Evolutionary conservation across 2,888 invertebrate genomes (phyloP).

Genomic region (Atherix ibis): DNA sequence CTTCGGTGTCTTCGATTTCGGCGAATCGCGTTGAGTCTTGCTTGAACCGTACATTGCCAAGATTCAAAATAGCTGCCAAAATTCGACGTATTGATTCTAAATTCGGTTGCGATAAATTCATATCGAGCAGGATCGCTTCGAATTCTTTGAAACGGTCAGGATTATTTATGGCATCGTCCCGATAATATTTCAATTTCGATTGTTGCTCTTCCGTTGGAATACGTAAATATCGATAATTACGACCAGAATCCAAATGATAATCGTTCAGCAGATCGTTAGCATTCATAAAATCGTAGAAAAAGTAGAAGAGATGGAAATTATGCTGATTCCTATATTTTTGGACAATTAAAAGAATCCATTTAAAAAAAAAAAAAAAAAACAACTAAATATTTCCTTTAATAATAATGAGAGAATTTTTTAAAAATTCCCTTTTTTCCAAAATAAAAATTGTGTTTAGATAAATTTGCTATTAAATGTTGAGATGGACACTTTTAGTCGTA

Average conservation of each 20-base stretch:
- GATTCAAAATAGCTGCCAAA: constrained; percentile 56
- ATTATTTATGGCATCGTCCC: constrained; percentile 50
- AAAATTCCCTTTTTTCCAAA: no score
- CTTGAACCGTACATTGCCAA: constrained; percentile 67
- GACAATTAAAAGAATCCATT: no score
- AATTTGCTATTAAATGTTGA: no score
- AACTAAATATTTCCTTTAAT: no score
- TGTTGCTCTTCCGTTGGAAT: constrained; percentile 38
- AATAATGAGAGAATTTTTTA: no score
- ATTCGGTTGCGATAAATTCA: constrained; percentile 59
- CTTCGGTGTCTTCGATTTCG: constrained; percentile 56
- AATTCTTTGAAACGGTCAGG: constrained; percentile 46
- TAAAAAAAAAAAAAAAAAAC: no score
- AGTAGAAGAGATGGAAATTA: constrained; percentile 82
- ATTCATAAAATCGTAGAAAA: constrained; percentile 72
- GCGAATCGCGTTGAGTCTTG: constrained; percentile 45
- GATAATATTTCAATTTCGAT: constrained; percentile 42
- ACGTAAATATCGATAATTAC: constrained; percentile 60
- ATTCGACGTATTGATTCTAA: constrained; percentile 52
- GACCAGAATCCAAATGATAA: constrained; percentile 49
- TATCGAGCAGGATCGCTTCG: constrained; percentile 41
- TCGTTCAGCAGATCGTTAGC: constrained; percentile 47
- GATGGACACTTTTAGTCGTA: no score
- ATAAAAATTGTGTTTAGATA: no score
- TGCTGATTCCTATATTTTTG: constrained; percentile 73